A percentile compares a stretch with the other conserved stretches of the same genome.
Evolutionary conservation across 1,140 invertebrate genomes (phyloP).

Genomic region (Mya arenaria): DNA sequence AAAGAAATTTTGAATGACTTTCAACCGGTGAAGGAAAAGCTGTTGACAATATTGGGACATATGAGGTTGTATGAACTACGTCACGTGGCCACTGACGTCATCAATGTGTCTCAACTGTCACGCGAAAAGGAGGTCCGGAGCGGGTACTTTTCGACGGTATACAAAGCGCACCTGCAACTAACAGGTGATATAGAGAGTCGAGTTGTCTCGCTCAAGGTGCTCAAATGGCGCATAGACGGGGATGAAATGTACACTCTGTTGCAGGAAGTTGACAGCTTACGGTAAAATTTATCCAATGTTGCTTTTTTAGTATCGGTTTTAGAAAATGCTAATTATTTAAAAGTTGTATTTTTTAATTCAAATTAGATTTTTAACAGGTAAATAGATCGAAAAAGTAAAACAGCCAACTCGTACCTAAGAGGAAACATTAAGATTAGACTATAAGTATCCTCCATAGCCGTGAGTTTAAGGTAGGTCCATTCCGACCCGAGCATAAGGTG

Average conservation of each 20-base stretch:
- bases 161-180: constrained; percentile 20
- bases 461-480: too few species aligned
- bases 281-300: too few species aligned
- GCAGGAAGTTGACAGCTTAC: constrained; percentile 47
- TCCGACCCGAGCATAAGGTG: too few species aligned
- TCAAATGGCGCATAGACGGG: constrained; percentile 33
- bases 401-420: too few species aligned
- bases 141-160: constrained; percentile 56
- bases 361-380: too few species aligned
- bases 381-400: too few species aligned
- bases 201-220: constrained; percentile 52
- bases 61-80: constrained; percentile 47
- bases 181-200: not conserved
- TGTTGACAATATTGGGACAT: constrained; percentile 50
- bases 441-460: too few species aligned
- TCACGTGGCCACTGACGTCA: constrained; percentile 39
- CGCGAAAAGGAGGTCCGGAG: constrained; percentile 32
- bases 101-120: constrained; percentile 11
- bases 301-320: too few species aligned
- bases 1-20: constrained; percentile 49
- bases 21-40: constrained; percentile 34
- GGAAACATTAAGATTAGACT: too few species aligned
- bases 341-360: too few species aligned
- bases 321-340: too few species aligned
- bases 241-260: constrained; percentile 50